These are phyloP conservation scores for Myotis brandtii DNA, from an alignment of 2,113 vertebrate species.

Conservation along the genomic window DNA sequence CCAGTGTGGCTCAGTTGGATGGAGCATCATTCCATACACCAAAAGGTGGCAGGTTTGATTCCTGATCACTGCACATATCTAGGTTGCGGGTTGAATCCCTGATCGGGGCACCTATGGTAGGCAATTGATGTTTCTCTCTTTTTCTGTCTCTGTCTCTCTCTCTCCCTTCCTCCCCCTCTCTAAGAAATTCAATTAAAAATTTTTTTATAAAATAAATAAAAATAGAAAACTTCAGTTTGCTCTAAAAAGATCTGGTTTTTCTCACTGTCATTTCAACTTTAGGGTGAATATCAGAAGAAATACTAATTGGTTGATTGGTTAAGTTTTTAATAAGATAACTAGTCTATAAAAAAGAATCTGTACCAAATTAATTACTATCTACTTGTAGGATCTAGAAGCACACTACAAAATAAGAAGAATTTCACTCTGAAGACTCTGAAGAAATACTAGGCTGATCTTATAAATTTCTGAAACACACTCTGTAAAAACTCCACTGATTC, in stretches of 20 bases:
- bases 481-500: conserved; percentile 63
- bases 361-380: conserved; percentile 73
- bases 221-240: conserved; percentile 43
- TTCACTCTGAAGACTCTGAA: conserved; percentile 61
- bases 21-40: neutral
- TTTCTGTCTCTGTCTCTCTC: no score
- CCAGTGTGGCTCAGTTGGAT: neutral
- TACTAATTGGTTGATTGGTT: conserved; percentile 39
- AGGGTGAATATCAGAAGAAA: conserved; percentile 27
- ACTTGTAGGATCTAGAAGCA: conserved; percentile 70
- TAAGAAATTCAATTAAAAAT: neutral
- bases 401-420: conserved; percentile 58
- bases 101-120: neutral
- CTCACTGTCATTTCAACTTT: neutral
- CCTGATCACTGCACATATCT: neutral
- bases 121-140: neutral
- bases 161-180: neutral
- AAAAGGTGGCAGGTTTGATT: neutral
- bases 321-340: conserved; percentile 40
- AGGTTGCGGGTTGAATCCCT: neutral
- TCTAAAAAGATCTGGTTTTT: conserved; percentile 34
- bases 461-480: conserved; percentile 39
- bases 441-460: conserved; percentile 41
- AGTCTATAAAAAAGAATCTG: conserved; percentile 56
- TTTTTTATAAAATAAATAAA: no score